phyloP scores from a whole-genome alignment of 2,888 invertebrate genomes.

The Gari tellinella region DNA sequence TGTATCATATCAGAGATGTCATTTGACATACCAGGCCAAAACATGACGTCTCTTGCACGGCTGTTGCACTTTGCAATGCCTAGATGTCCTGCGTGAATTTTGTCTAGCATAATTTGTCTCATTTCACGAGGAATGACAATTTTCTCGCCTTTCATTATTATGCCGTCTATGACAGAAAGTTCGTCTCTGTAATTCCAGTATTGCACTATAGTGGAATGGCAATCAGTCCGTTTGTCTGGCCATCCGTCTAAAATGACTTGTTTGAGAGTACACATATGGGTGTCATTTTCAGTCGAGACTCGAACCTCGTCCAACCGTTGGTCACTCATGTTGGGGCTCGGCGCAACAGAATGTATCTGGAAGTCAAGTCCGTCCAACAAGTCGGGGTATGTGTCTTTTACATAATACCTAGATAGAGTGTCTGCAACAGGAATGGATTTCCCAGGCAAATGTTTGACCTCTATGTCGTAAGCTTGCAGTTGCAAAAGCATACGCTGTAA shows the following conservation, averaged over 20 bases:
- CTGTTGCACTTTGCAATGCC: slow-evolving; percentile 55
- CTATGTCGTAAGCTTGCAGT: slow-evolving; percentile 31
- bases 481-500: slow-evolving; percentile 47
- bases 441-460: slow-evolving; percentile 29
- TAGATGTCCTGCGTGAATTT: slow-evolving; percentile 57
- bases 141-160: slow-evolving; percentile 32
- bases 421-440: slow-evolving; percentile 47
- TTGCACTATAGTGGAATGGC: slow-evolving; percentile 1
- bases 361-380: not conserved
- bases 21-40: slow-evolving; percentile 56
- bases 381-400: not conserved
- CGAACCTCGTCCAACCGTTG: slow-evolving; percentile 1
- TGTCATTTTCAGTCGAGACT: too few species aligned
- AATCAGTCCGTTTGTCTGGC: slow-evolving; percentile 9
- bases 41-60: slow-evolving; percentile 46
- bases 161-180: slow-evolving; percentile 30
- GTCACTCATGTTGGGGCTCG: not conserved
- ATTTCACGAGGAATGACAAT: slow-evolving; percentile 46
- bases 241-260: too few species aligned
- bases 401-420: slow-evolving; percentile 8
- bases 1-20: slow-evolving; percentile 50
- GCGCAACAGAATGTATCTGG: not conserved
- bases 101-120: slow-evolving; percentile 37
- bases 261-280: too few species aligned
- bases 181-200: slow-evolving; percentile 34